Percentiles rank a stretch among this genome's conserved stretches.
phyloP scores from a whole-genome alignment of 2,113 vertebrate genomes.

The Poecile atricapillus region DNA sequence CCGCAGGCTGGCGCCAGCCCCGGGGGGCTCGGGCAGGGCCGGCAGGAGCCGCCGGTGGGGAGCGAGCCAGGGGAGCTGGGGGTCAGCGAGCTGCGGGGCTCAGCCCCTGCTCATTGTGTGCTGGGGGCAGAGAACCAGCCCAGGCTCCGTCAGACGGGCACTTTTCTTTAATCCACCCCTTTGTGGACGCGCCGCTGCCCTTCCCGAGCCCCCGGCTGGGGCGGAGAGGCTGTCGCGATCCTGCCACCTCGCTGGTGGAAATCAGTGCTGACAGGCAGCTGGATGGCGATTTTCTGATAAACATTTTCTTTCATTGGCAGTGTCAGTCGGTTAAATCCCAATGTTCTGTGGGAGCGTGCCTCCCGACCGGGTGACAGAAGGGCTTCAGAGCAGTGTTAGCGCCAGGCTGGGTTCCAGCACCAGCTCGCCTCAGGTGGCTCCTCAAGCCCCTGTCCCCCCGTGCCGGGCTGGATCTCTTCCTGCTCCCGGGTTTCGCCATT shows the following conservation, averaged over 20 bases:
- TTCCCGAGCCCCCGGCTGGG: background rate
- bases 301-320: background rate
- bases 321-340: background rate
- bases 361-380: background rate
- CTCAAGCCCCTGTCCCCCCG: background rate
- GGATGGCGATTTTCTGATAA: background rate
- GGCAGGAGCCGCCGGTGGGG: background rate
- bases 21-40: background rate
- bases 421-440: background rate
- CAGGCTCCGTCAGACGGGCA: background rate
- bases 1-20: background rate
- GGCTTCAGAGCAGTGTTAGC: background rate
- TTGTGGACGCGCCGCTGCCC: background rate
- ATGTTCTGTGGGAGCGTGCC: background rate
- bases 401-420: background rate
- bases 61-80: background rate
- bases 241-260: background rate
- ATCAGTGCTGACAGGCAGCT: background rate
- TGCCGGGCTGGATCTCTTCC: background rate
- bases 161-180: background rate
- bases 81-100: background rate
- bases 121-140: background rate
- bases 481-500: accelerated
- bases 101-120: background rate
- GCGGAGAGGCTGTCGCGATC: background rate